These are phyloP conservation scores for Periophthalmus magnuspinnatus DNA, from an alignment of 2,797 vertebrate genomes.

Conservation along the genomic window DNA sequence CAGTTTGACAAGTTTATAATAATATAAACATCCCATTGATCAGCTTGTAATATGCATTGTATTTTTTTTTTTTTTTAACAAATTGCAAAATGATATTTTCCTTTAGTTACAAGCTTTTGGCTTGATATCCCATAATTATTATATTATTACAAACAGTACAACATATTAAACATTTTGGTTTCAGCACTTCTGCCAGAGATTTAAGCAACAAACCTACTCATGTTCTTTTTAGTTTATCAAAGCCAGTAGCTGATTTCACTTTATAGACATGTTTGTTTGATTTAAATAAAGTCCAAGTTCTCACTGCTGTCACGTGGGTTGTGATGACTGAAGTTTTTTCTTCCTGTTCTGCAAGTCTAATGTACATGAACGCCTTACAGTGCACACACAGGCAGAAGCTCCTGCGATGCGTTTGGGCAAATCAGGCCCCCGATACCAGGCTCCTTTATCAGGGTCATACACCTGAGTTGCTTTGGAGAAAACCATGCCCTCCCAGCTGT, in stretches of 20 bases:
- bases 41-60: background rate
- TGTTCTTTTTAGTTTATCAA: background rate
- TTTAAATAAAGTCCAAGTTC: background rate
- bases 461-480: constrained; percentile 91
- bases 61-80: background rate
- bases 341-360: constrained; percentile 65
- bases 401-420: constrained; percentile 89
- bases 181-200: too few species aligned
- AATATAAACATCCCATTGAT: background rate
- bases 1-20: background rate
- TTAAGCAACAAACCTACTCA: background rate
- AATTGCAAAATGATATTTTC: background rate
- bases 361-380: constrained; percentile 67
- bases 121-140: background rate
- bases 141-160: background rate
- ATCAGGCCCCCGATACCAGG: constrained; percentile 85
- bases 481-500: constrained; percentile 91
- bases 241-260: background rate
- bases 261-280: background rate
- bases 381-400: constrained; percentile 89
- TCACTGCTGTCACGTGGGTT: constrained; percentile 26
- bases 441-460: constrained; percentile 81
- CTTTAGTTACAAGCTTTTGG: background rate
- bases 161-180: background rate
- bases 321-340: constrained; percentile 51